phyloP scores from a whole-genome alignment of 2,113 vertebrate genomes.

The Carettochelys insculpta region DNA sequence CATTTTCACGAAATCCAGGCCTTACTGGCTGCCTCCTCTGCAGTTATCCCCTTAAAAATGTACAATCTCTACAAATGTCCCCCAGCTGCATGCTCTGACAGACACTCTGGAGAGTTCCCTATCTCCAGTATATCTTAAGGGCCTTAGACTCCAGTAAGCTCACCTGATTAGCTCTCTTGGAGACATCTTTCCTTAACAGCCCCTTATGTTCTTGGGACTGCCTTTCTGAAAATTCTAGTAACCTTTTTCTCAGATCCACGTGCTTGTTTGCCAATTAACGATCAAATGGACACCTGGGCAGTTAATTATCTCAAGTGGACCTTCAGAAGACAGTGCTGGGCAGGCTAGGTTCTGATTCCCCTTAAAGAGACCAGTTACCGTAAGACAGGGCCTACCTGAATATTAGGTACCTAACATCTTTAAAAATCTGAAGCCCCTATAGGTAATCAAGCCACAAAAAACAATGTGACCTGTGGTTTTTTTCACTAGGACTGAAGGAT shows the following conservation, averaged over 20 bases:
- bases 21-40: background rate
- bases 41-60: background rate
- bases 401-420: background rate
- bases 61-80: background rate
- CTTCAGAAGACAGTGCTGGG: too few relatives aligned
- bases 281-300: too few relatives aligned
- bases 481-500: background rate
- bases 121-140: background rate
- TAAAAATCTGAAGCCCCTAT: constrained; percentile 24
- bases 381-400: background rate
- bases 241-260: background rate
- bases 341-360: too few relatives aligned
- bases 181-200: background rate
- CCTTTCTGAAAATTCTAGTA: background rate
- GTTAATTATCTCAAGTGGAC: too few relatives aligned
- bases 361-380: background rate
- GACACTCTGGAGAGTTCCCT: background rate
- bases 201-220: too few relatives aligned
- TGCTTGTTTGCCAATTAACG: too few relatives aligned
- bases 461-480: background rate
- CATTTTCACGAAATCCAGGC: background rate
- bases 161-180: background rate
- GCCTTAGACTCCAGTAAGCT: background rate
- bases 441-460: background rate
- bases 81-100: background rate